phyloP scores from a whole-genome alignment of 2,888 invertebrate genomes.

The Epiblema foenella region DNA sequence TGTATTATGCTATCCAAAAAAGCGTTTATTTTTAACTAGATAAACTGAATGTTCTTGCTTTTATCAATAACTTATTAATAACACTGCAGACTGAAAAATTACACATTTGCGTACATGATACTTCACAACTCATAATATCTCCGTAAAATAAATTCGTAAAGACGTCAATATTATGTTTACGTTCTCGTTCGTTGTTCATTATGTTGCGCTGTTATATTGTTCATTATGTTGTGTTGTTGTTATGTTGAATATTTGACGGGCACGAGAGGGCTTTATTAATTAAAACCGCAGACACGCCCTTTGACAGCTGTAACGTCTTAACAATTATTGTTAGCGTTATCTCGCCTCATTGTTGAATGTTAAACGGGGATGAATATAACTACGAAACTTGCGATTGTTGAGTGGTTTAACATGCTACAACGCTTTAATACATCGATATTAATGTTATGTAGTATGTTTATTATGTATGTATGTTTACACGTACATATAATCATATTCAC shows the following conservation, averaged over 20 bases:
- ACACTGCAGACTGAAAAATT: too few relatives aligned
- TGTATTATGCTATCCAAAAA: too few relatives aligned
- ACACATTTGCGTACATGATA: too few relatives aligned
- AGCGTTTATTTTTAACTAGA: too few relatives aligned
- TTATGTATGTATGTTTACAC: too few relatives aligned
- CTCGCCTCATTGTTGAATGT: conserved; percentile 54
- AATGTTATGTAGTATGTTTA: too few relatives aligned
- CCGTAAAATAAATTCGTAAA: neutral
- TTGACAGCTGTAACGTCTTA: conserved; percentile 70
- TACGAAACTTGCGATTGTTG: conserved; percentile 15
- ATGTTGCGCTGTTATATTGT: neutral
- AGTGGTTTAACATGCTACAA: conserved; percentile 2
- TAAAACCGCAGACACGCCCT: conserved; percentile 67
- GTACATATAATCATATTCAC: neutral
- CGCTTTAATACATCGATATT: too few relatives aligned
- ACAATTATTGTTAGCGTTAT: conserved; percentile 68
- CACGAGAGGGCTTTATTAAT: conserved; percentile 65
- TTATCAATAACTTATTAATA: too few relatives aligned
- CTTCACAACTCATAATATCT: neutral
- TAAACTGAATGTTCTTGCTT: too few relatives aligned
- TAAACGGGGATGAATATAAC: conserved; percentile 38
- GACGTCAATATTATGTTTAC: conserved; percentile 2
- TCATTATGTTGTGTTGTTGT: neutral
- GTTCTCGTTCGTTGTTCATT: conserved; percentile 11
- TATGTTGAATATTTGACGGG: conserved; percentile 47